Conservation (phyloP, 2,797 vertebrate species). For the Corythornis leucogaster region DNA sequence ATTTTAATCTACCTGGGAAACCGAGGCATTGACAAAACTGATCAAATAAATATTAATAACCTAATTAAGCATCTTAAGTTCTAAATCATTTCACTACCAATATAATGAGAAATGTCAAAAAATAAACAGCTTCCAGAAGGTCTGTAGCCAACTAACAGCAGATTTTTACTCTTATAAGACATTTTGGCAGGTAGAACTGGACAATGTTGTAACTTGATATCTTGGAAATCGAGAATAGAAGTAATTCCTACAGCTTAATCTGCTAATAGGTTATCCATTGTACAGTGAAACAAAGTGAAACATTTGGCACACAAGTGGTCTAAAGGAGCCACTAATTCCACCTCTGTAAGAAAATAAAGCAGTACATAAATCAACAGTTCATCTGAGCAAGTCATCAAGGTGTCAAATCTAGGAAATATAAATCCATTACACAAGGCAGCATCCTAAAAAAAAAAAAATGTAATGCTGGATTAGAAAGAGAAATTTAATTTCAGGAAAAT, state of each 20-base stretch:
- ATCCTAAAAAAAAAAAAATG: background rate
- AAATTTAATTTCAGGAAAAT: background rate
- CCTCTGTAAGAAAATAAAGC: background rate
- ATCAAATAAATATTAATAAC: background rate
- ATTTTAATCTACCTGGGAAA: background rate
- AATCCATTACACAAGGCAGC: background rate
- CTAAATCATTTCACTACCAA: background rate
- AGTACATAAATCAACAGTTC: background rate
- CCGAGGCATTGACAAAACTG: background rate
- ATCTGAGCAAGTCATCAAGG: background rate
- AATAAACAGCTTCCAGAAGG: background rate
- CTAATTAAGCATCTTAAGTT: background rate
- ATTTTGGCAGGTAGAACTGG: background rate
- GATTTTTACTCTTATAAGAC: background rate
- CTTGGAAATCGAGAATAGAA: background rate
- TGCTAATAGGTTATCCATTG: background rate
- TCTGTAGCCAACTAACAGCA: background rate
- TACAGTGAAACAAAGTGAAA: background rate
- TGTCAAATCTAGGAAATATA: background rate
- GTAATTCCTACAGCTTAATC: background rate
- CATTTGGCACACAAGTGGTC: background rate
- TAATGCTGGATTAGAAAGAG: background rate
- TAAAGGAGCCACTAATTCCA: background rate
- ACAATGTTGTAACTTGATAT: background rate
- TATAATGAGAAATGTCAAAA: background rate